phyloP scores from a whole-genome alignment of 2,113 vertebrate species.

The Mustela lutreola region DNA sequence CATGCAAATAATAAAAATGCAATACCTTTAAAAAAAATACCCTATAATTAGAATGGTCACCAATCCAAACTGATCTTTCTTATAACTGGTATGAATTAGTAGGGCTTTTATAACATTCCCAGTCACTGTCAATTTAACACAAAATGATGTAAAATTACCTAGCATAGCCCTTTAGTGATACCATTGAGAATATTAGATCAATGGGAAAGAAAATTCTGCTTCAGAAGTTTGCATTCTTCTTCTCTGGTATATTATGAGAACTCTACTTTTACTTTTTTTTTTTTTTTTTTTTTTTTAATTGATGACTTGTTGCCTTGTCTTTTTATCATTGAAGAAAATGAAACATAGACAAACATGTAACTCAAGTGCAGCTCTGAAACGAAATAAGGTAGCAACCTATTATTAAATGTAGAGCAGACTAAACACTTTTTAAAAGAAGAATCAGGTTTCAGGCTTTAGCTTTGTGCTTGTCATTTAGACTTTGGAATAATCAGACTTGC shows the following conservation, averaged over 20 bases:
- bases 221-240: background rate
- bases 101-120: conserved; percentile 34
- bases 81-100: conserved; percentile 45
- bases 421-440: conserved; percentile 79
- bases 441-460: conserved; percentile 80
- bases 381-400: conserved; percentile 80
- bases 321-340: conserved; percentile 77
- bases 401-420: conserved; percentile 84
- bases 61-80: background rate
- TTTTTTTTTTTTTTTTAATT: background rate
- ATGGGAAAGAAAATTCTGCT: conserved; percentile 24
- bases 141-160: conserved; percentile 39
- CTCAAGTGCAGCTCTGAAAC: conserved; percentile 78
- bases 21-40: conserved; percentile 1
- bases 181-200: conserved; percentile 33
- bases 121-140: background rate
- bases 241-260: background rate
- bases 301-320: conserved; percentile 57
- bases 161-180: background rate
- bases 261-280: background rate
- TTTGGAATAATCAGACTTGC: conserved; percentile 59
- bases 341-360: conserved; percentile 72
- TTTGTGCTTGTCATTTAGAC: conserved; percentile 71
- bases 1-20: conserved; percentile 44
- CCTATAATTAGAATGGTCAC: conserved; percentile 18